These are phyloP conservation scores for Danio kyathit DNA, from an alignment of 2,797 vertebrate species.

Conservation along the genomic window DNA sequence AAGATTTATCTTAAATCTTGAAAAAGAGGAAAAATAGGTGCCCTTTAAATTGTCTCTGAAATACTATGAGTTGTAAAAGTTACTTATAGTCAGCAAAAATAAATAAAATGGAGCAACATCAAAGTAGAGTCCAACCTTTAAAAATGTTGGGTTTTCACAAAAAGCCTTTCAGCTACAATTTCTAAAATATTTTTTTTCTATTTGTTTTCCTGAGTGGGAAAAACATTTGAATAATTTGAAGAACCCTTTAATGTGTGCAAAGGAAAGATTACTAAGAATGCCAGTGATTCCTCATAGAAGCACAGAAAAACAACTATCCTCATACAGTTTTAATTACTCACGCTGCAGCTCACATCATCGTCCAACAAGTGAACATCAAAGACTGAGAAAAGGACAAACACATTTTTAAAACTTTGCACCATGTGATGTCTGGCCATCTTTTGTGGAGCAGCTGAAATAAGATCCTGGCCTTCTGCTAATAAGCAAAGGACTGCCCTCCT, in stretches of 20 bases:
- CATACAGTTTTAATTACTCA: neutral
- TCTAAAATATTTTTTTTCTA: neutral
- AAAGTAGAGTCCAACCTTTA: no score
- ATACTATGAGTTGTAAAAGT: no score
- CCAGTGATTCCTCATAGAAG: neutral
- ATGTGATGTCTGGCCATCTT: constrained; percentile 44
- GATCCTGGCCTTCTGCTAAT: constrained; percentile 47
- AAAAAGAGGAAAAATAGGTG: no score
- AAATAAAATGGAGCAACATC: no score
- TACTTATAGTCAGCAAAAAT: no score
- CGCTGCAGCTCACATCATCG: neutral
- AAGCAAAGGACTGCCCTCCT: constrained; percentile 28
- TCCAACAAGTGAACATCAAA: constrained; percentile 33
- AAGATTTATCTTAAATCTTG: no score
- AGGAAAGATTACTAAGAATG: neutral
- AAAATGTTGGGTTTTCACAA: neutral
- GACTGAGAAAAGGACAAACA: neutral
- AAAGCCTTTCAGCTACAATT: neutral
- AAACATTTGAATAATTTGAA: neutral
- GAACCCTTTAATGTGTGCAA: neutral
- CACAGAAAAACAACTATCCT: neutral
- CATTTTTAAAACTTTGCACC: neutral
- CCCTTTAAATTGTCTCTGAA: no score
- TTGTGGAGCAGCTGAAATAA: constrained; percentile 45
- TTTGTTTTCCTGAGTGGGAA: neutral